Evolutionary conservation across 2,797 vertebrate genomes (phyloP).

Genomic region (Xerus rutilus): DNA sequence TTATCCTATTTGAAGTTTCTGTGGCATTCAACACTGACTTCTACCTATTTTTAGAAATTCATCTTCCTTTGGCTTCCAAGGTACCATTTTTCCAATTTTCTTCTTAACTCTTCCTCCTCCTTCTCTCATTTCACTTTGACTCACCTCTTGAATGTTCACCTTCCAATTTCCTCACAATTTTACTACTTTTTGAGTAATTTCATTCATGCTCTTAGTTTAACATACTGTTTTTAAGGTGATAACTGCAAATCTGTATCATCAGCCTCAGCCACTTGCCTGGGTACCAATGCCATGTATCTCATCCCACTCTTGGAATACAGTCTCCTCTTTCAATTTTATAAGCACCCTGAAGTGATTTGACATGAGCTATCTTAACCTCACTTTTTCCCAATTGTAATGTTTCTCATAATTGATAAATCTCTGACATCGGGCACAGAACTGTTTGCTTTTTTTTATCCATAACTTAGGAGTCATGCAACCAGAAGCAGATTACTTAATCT

Average conservation of each 20-base stretch:
- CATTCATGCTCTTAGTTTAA: neutral
- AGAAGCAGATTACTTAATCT: neutral
- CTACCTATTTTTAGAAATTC: neutral
- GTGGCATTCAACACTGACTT: neutral
- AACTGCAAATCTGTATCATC: neutral
- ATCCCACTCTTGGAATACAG: neutral
- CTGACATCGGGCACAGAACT: neutral
- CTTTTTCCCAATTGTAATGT: neutral
- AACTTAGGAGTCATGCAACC: neutral
- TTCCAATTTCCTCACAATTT: neutral
- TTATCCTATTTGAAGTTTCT: neutral
- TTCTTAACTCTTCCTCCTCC: neutral
- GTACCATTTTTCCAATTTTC: neutral
- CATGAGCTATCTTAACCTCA: neutral
- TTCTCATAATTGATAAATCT: neutral
- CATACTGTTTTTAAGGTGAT: neutral
- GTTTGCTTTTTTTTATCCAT: neutral
- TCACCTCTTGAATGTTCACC: slow-evolving; percentile 10
- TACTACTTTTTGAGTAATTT: neutral
- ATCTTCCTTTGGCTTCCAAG: slow-evolving; percentile 4
- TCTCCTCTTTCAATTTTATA: neutral
- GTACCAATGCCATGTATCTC: neutral
- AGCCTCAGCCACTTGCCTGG: neutral
- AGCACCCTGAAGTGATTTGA: neutral
- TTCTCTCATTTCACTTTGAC: neutral